Evolutionary conservation across 2,113 vertebrate species (phyloP), one percentile per base, ranked within the genome.

Genomic region (Rhinolophus ferrumequinum): DNA sequence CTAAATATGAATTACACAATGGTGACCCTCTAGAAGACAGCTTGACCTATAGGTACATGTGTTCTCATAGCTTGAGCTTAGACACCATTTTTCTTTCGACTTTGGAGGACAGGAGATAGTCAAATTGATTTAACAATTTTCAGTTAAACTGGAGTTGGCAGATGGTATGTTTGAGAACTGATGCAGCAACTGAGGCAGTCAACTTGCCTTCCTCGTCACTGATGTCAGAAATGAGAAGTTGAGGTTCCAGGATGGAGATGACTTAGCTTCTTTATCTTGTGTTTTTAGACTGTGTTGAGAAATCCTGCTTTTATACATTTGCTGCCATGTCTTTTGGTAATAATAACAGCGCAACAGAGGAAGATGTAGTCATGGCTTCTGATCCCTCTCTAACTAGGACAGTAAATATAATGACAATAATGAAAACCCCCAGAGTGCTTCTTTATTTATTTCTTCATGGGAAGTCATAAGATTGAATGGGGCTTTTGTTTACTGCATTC

Each of bases 371-470:
- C 84, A 16, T 88, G 93, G 54, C 67, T 97, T 72, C 90, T 90
- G 76, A 94, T 54, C 66, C 72, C 19, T 93, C 64, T 87, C 58
- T 93, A 80, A 60, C 75, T 24, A 77, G 56, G 69, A 35, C 35
- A 88, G 28, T 66, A 94, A 88, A 86, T 83, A 82, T 54, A 92
- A 97, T 96, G 90, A 97, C 41, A 73, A 56, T 92, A 76, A 80
- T 93, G 62, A 95, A 94, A 96, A 73, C 24, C 73, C 15, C 52
- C 24, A 33, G 30, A 82, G 21, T 16, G 9, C 66, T n/a, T 80
- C 58, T 69, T 47, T 95, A 89, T 88, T 95, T 90, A 50, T 96
- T 41, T 93, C 56, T 92, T 62, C 72, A 70, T 84, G 88, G 80
- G 88, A 94, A 95, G 79, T 87, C 28, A 4, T 73, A 26, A 75